phyloP scores from a whole-genome alignment of 2,888 invertebrate species.

The Cantharis lateralis region DNA sequence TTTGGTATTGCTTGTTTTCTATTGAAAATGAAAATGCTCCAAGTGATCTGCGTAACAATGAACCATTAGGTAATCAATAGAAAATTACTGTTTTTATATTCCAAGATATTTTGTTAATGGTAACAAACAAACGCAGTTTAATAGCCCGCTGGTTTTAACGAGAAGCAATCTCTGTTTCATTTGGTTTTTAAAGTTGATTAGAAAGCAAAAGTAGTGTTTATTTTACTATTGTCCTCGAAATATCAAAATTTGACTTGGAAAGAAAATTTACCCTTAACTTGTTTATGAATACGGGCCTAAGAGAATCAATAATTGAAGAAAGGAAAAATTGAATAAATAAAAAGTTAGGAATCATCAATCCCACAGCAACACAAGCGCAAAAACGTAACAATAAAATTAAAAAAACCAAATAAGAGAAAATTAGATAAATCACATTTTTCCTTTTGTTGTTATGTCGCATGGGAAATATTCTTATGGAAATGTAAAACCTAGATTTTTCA shows the following conservation, averaged over 20 bases:
- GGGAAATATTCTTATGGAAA: background rate
- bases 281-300: background rate
- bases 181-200: too few relatives aligned
- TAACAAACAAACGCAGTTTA: too few relatives aligned
- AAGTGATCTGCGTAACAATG: too few relatives aligned
- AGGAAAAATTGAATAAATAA: background rate
- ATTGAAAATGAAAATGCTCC: background rate
- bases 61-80: too few relatives aligned
- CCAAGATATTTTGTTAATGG: too few relatives aligned
- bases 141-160: too few relatives aligned
- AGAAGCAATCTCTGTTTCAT: too few relatives aligned
- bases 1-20: background rate
- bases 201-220: too few relatives aligned
- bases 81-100: too few relatives aligned
- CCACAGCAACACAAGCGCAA: background rate
- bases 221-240: too few relatives aligned
- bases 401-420: background rate
- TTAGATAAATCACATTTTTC: background rate
- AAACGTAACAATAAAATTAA: background rate
- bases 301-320: background rate
- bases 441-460: background rate
- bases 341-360: background rate
- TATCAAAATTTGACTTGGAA: background rate
- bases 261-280: background rate
- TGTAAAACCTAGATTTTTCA: background rate